Conservation (phyloP, 2,888 invertebrate species). For the Drosophila silvestris region DNA sequence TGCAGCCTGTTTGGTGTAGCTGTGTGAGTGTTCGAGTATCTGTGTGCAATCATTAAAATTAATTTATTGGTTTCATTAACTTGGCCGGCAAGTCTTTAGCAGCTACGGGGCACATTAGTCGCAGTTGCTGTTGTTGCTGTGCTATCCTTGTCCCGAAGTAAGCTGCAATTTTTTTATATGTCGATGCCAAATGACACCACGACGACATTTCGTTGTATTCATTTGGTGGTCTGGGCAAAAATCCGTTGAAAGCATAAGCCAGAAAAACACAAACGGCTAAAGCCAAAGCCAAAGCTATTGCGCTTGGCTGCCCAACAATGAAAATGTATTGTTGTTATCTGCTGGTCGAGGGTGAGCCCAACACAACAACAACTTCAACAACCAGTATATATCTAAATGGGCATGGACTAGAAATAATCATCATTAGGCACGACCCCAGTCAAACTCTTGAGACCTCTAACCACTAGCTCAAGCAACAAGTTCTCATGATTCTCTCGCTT, state of each 20-base stretch:
- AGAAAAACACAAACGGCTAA: constrained; percentile 45
- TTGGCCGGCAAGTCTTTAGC: constrained; percentile 71
- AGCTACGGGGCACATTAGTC: constrained; percentile 67
- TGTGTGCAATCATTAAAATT: constrained; percentile 80
- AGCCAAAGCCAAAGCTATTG: constrained; percentile 52
- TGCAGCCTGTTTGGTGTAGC: neutral
- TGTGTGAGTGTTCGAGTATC: constrained; percentile 35
- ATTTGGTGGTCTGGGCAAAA: constrained; percentile 46
- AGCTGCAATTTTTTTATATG: constrained; percentile 61
- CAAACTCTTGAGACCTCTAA: constrained; percentile 36
- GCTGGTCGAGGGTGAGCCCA: neutral
- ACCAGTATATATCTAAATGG: constrained; percentile 60
- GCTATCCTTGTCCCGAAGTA: constrained; percentile 24
- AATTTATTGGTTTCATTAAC: constrained; percentile 84
- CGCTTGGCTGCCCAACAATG: constrained; percentile 80
- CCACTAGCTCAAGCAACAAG: constrained; percentile 59
- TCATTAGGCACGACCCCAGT: constrained; percentile 63
- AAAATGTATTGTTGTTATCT: constrained; percentile 65
- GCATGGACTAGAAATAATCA: constrained; percentile 77
- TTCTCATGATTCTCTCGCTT: constrained; percentile 7
- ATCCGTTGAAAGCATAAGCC: constrained; percentile 77
- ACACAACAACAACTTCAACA: neutral
- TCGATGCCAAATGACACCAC: constrained; percentile 71
- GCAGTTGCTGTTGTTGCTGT: constrained; percentile 22
- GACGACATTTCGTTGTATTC: constrained; percentile 68